Evolutionary conservation across 2,797 vertebrate species (phyloP), one percentile per base, ranked within the genome.

Genomic region (Ctenopoma multispine): DNA sequence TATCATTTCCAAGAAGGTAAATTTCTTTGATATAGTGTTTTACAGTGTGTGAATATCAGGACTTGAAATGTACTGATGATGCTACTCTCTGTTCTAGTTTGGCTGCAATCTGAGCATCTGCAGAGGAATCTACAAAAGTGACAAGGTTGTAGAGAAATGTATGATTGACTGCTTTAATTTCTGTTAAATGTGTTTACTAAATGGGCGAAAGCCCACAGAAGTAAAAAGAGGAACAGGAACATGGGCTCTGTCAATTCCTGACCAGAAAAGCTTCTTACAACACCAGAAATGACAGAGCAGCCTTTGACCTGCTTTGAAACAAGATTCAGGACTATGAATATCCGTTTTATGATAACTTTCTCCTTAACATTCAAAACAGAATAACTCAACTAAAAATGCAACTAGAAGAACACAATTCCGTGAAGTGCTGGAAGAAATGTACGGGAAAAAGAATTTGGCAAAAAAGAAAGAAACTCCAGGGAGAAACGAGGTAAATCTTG

Each of bases 381-480:
- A 36, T 1, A 55, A 58, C 7, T 34, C 77, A 6, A 69, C 27
- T 1, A 92, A 66, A 60, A 89, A 21, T 50, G 31, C 74, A 5
- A 72, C 31, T 1, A 92, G 60, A 62, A 89, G 20, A 57, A 34
- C 1, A 6, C 63, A 90, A 7, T 95, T 95, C 44, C 75, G 36
- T 5, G 82, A 87, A 7, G 94, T 95, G 54, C 66, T 95, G 72
- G 91, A 94, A 83, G 94, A 95, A 77, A 82, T 95, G 61, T 79
- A 86, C 72, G 80, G 27, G 59, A 90, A 49, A 68, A 74, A 70
- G 77, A 90, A 90, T 47, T 24, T 90, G 17, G 9, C 29, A 15
- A 74, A 24, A 63, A 54, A 24, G 27, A 82, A 78, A 55, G 47
- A 64, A 54, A 58, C 49, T 6, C 23, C 6, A 0, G 51, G n/a